Evolutionary conservation across 92 coral and sea anemone genomes (phyloP).

Genomic region (Pocillopora meandrina): DNA sequence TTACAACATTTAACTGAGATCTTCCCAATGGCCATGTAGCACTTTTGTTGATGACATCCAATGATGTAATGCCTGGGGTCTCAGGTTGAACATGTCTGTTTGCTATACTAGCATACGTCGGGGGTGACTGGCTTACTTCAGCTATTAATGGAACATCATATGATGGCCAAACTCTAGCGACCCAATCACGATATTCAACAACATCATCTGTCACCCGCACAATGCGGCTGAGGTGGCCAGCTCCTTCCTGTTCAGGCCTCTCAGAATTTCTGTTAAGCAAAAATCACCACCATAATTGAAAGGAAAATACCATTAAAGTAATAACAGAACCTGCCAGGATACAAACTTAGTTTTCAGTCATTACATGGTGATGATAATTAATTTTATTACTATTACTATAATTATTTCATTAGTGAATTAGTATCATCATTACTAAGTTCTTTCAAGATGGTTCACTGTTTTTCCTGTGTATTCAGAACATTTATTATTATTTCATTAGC

Average conservation of each 20-base stretch:
- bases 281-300: neutral
- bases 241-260: conserved; percentile 12
- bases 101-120: conserved; percentile 96
- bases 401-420: no score
- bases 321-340: no score
- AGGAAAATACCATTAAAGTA: no score
- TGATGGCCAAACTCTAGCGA: conserved; percentile 62
- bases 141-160: conserved; percentile 25
- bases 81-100: conserved; percentile 60
- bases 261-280: conserved; percentile 35
- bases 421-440: no score
- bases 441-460: no score
- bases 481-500: no score
- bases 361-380: no score
- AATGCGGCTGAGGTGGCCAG: conserved; percentile 82
- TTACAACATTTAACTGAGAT: conserved; percentile 56
- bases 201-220: conserved; percentile 71
- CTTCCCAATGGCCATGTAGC: conserved; percentile 48
- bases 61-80: conserved; percentile 21
- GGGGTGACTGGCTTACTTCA: conserved; percentile 46
- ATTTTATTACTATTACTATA: no score
- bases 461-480: no score
- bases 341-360: no score
- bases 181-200: conserved; percentile 87
- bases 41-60: conserved; percentile 14